Percentiles rank a stretch among this genome's conserved stretches.
These are phyloP conservation scores for Poecilia latipinna DNA, from an alignment of 2,113 vertebrate species.

Conservation along the genomic window DNA sequence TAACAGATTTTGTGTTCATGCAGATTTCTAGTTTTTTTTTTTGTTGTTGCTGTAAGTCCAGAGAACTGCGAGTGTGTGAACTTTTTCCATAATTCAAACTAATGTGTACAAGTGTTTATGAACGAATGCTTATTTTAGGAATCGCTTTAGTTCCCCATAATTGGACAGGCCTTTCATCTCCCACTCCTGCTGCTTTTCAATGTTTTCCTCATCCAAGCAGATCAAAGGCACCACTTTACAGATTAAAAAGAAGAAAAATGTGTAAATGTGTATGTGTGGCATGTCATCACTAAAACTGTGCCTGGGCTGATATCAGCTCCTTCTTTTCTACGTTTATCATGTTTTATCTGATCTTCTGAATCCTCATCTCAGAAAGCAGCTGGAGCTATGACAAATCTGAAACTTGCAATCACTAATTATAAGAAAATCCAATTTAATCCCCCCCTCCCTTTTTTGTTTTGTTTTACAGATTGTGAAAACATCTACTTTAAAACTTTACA, in stretches of 20 bases:
- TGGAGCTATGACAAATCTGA: constrained; percentile 16
- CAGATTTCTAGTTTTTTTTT: constrained; percentile 15
- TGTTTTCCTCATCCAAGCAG: constrained; percentile 60
- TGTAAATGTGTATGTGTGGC: constrained; percentile 15
- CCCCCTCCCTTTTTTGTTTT: constrained; percentile 3
- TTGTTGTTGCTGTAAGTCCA: not conserved
- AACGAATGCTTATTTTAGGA: constrained; percentile 52
- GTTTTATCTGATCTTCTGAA: constrained; percentile 53
- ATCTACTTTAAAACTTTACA: not conserved
- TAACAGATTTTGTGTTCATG: constrained; percentile 10
- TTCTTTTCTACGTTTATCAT: constrained; percentile 31
- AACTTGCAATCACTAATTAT: not conserved
- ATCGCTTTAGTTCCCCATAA: constrained; percentile 56
- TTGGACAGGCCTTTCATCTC: constrained; percentile 66
- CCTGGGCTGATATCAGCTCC: constrained; percentile 37
- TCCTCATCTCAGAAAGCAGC: constrained; percentile 23
- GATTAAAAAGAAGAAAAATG: constrained; percentile 58
- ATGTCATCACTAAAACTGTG: constrained; percentile 32
- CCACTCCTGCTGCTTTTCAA: constrained; percentile 55
- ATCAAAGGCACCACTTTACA: constrained; percentile 71
- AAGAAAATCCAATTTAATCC: not conserved
- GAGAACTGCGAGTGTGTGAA: constrained; percentile 6
- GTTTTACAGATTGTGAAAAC: not conserved
- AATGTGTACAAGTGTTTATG: constrained; percentile 68
- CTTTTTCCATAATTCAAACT: constrained; percentile 7